These are phyloP conservation scores for Philereme vetulata DNA, from an alignment of 2,888 invertebrate species.

Conservation along the genomic window DNA sequence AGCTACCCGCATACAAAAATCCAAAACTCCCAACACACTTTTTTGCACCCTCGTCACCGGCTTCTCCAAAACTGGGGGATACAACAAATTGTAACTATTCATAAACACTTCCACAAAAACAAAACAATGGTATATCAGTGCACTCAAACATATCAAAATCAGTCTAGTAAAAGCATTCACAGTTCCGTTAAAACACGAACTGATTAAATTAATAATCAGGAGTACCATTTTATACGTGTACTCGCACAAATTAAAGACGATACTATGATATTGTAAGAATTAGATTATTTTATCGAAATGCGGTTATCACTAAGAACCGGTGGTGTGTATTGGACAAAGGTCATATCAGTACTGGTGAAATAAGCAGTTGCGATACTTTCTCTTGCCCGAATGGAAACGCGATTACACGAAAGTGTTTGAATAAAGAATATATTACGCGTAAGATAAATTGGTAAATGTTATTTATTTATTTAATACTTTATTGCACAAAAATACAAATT, in stretches of 20 bases:
- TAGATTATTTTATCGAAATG: constrained; percentile 12
- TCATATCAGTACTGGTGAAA: not conserved
- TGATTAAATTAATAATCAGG: constrained; percentile 45
- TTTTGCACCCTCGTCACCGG: constrained; percentile 44
- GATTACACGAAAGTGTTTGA: not conserved
- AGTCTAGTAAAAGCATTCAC: constrained; percentile 61
- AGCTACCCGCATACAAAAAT: constrained; percentile 43
- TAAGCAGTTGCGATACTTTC: not conserved
- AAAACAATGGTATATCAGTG: constrained; percentile 68
- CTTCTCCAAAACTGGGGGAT: constrained; percentile 64
- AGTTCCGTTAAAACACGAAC: constrained; percentile 57
- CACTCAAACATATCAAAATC: constrained; percentile 63
- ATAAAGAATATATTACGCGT: no score
- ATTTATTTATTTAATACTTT: no score
- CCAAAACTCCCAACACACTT: constrained; percentile 38
- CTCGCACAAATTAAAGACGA: constrained; percentile 26
- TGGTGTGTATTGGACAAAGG: constrained; percentile 10
- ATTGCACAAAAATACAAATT: no score
- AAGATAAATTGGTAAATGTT: no score
- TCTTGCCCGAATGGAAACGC: not conserved
- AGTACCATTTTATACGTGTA: constrained; percentile 50
- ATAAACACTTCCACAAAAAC: constrained; percentile 70
- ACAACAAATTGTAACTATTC: constrained; percentile 66
- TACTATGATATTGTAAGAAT: constrained; percentile 15
- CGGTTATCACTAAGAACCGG: constrained; percentile 7